phyloP scores from a whole-genome alignment of 2,888 invertebrate genomes.

The Orthonevra nobilis region DNA sequence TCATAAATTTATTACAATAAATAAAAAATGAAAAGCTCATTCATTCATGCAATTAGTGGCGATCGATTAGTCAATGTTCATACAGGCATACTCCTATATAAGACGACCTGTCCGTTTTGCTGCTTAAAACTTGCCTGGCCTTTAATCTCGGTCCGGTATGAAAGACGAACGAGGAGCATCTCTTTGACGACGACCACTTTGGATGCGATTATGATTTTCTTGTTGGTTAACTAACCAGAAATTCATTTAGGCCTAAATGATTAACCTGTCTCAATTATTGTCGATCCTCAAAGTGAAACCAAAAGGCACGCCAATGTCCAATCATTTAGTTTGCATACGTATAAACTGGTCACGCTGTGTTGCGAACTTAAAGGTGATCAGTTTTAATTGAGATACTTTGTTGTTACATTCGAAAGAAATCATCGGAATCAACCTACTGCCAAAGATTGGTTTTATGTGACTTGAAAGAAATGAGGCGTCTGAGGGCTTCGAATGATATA shows the following conservation, averaged over 20 bases:
- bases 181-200: conserved; percentile 36
- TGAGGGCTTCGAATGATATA: not conserved
- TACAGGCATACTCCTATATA: conserved; percentile 15
- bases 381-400: conserved; percentile 66
- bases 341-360: conserved; percentile 24
- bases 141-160: conserved; percentile 61
- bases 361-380: conserved; percentile 51
- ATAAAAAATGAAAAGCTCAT: conserved; percentile 68
- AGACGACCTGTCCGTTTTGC: too few relatives aligned
- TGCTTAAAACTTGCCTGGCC: too few relatives aligned
- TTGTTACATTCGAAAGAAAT: conserved; percentile 4
- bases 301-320: conserved; percentile 23
- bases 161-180: conserved; percentile 45
- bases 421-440: conserved; percentile 35
- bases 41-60: conserved; percentile 62
- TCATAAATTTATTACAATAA: conserved; percentile 62
- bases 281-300: conserved; percentile 18
- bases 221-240: conserved; percentile 9
- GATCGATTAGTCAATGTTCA: conserved; percentile 67
- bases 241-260: conserved; percentile 59
- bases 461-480: conserved; percentile 9
- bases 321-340: conserved; percentile 31
- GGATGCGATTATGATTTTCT: conserved; percentile 8
- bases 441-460: conserved; percentile 14
- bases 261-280: conserved; percentile 54